Percentiles rank a stretch among this genome's conserved stretches.
Conservation (phyloP, 2,113 vertebrate species). For the Mus musculus region DNA sequence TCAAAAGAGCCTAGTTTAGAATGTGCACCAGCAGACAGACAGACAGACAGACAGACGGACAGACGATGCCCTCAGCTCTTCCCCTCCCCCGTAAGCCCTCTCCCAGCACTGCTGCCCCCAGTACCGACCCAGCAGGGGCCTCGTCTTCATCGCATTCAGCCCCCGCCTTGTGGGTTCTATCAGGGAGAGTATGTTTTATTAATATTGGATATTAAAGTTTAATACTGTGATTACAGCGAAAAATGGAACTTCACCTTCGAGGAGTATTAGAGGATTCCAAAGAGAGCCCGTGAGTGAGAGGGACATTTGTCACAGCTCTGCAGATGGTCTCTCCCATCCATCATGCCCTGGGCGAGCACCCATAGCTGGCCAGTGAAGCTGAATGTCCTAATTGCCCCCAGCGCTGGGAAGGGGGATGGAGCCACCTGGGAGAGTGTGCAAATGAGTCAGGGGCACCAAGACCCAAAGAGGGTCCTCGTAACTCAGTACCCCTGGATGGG, state of each 20-base stretch:
- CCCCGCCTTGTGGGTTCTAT: conserved; percentile 61
- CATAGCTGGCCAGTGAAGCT: rapidly evolving
- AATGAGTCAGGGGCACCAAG: neutral
- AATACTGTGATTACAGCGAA: conserved; percentile 85
- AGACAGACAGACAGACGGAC: too few species aligned
- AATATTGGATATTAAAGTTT: conserved; percentile 85
- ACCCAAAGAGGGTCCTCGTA: neutral
- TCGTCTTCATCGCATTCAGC: neutral
- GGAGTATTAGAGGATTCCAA: conserved; percentile 78
- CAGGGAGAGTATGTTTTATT: conserved; percentile 78
- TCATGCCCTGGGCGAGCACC: neutral
- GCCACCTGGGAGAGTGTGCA: neutral
- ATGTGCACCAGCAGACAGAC: rapidly evolving
- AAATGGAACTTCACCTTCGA: conserved; percentile 81
- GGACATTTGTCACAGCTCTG: conserved; percentile 73
- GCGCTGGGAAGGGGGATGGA: too few species aligned
- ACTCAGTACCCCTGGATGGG: neutral
- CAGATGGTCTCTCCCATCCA: neutral
- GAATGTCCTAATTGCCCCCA: neutral
- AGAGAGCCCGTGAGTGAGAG: conserved; percentile 47
- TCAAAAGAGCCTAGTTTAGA: rapidly evolving
- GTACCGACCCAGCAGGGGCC: neutral
- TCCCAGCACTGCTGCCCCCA: rapidly evolving
- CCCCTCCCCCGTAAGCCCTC: neutral
- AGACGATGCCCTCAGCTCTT: rapidly evolving